Percentiles rank a stretch among this genome's conserved stretches.
Evolutionary conservation across 2,797 vertebrate genomes (phyloP).

Genomic region (Brachyrhaphis roseni): DNA sequence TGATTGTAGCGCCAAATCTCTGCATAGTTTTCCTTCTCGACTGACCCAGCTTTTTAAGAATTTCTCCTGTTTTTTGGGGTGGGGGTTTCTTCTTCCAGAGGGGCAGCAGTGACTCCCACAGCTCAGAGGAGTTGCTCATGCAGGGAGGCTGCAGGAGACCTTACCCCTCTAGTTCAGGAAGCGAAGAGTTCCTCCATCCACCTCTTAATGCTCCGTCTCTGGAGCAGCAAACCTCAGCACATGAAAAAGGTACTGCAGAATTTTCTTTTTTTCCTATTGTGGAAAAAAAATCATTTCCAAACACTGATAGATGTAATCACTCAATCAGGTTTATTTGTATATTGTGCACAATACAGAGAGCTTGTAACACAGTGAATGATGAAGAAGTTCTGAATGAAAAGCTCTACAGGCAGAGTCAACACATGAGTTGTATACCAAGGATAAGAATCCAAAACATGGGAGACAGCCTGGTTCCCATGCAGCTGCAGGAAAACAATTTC

Average conservation of each 20-base stretch:
- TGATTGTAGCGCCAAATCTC: slow-evolving; percentile 21
- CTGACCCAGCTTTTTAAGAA: slow-evolving; percentile 5
- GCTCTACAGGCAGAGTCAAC: no score
- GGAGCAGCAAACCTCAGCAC: slow-evolving; percentile 39
- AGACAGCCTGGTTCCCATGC: no score
- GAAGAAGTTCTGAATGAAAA: no score
- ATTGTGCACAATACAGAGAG: no score
- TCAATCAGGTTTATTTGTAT: no score
- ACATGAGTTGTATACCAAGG: no score
- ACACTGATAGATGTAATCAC: no score
- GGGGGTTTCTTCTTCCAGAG: slow-evolving; percentile 45
- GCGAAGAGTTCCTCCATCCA: slow-evolving; percentile 50
- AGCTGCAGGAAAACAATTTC: no score
- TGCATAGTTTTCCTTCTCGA: slow-evolving; percentile 4
- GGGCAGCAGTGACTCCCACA: slow-evolving; percentile 72
- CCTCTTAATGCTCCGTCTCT: slow-evolving; percentile 8
- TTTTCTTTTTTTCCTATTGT: background rate
- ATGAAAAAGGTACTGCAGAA: slow-evolving; percentile 59
- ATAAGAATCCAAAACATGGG: no score
- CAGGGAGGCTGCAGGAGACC: slow-evolving; percentile 45
- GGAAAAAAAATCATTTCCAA: no score
- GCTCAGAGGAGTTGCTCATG: slow-evolving; percentile 68
- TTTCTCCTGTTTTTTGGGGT: slow-evolving; percentile 1
- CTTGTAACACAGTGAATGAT: no score
- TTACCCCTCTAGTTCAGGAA: slow-evolving; percentile 50